These are phyloP conservation scores for Cecropterus lyciades DNA, from an alignment of 1,140 invertebrate genomes.

Conservation along the genomic window DNA sequence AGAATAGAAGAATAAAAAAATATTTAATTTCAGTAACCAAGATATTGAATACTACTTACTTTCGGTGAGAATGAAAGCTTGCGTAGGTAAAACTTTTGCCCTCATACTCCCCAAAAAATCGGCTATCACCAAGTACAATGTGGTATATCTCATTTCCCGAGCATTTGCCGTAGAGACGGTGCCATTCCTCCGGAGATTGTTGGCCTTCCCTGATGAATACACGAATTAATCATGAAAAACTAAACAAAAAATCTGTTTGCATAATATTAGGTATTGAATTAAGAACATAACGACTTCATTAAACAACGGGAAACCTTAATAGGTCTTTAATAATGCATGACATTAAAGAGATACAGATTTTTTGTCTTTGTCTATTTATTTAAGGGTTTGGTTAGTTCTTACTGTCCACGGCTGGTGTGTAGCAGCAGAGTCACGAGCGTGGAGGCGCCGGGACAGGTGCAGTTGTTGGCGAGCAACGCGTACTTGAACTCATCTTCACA, in stretches of 20 bases:
- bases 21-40: background rate
- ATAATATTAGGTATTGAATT: no score
- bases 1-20: no score
- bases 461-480: constrained; percentile 98
- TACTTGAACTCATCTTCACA: constrained; percentile 99
- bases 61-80: constrained; percentile 98
- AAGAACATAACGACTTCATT: no score
- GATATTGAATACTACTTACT: no score
- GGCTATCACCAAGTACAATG: constrained; percentile 96
- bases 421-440: constrained; percentile 97
- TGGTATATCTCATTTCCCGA: constrained; percentile 99
- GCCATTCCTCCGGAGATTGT: constrained; percentile 98
- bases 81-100: constrained; percentile 99
- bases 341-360: no score
- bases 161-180: constrained; percentile 97
- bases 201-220: constrained; percentile 93
- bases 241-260: no score
- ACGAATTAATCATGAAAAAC: background rate
- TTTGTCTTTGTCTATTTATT: no score
- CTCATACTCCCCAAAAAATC: constrained; percentile 99
- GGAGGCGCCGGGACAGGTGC: constrained; percentile 98
- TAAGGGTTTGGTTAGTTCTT: no score
- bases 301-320: no score
- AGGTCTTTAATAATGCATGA: no score
- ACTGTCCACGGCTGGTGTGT: constrained; percentile 98